Evolutionary conservation across 2,888 invertebrate species (phyloP), one percentile per base, ranked within the genome.

Genomic region (Agelastica alni): DNA sequence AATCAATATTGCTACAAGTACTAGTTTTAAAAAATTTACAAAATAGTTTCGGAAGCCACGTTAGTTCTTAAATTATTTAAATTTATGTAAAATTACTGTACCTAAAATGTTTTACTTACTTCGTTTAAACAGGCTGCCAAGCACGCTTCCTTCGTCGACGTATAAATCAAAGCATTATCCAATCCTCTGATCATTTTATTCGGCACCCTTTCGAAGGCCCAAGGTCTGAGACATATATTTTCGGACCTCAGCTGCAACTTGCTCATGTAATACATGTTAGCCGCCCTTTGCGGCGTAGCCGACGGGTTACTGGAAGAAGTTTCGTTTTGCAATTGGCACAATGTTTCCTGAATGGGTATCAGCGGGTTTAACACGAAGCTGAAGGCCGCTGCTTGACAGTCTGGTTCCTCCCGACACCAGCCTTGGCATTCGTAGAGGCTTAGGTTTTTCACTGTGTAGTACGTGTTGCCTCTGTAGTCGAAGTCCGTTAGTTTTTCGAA

Each of bases 231-330:
- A 74, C 95, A 95, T 3, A 95, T 91, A 74, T 93, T 93, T 74
- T 95, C 95, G 63, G 93, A 91, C 75, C 93, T 81, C 67, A 95
- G 85, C 79, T 90, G 89, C 69, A 95, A 80, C 78, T 95, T 95
- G 70, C 93, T 92, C 93, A 95, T 93, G 81, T 95, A 95, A 78
- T 95, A 95, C 80, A 93, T 91, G 77, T 93, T 94, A 69, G 91
- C 91, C 14, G 93, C 88, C 53, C 90, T 82, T 77, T 87, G 87
- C 1, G 94, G 90, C 46, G 86, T 83, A 6, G 91, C 91, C 65
- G 89, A 87, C 0, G 94, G 94, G 75, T 94, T 93, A 71, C 89
- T 89, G 44, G 94, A 93, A 63, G 91, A 87, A 0, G 95, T 94
- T 75, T 94, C 94, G 77, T 95, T 95, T 77, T 94, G 94, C 67